These are phyloP conservation scores for Melitaea cinxia DNA, from an alignment of 1,140 invertebrate genomes.

Conservation along the genomic window DNA sequence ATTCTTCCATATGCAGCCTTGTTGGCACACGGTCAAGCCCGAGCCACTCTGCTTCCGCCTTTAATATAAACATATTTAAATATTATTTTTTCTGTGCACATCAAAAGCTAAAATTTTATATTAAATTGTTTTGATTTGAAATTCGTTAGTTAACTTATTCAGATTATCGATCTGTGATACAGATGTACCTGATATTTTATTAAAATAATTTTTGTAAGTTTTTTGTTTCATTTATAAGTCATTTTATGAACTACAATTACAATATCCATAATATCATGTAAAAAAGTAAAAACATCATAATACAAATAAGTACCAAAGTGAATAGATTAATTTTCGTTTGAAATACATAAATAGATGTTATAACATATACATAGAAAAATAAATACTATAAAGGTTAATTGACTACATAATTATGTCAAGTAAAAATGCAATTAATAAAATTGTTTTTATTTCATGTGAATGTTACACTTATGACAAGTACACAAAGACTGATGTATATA, in stretches of 20 bases:
- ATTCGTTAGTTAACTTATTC: not conserved
- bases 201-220: slow-evolving; percentile 37
- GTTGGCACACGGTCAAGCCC: slow-evolving; percentile 81
- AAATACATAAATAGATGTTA: not conserved
- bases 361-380: not conserved
- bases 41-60: slow-evolving; percentile 82
- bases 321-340: too few relatives aligned
- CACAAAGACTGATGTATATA: not conserved
- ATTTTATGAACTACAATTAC: not conserved
- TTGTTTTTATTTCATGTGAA: slow-evolving; percentile 13
- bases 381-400: not conserved
- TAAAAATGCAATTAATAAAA: slow-evolving; percentile 9
- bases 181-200: slow-evolving; percentile 53
- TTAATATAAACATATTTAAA: slow-evolving; percentile 74
- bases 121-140: not conserved
- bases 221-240: not conserved
- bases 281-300: too few relatives aligned
- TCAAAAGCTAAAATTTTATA: not conserved
- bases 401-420: not conserved
- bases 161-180: slow-evolving; percentile 49
- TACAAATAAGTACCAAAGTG: too few relatives aligned
- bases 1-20: slow-evolving; percentile 79
- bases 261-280: too few relatives aligned
- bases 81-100: slow-evolving; percentile 52
- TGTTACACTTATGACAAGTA: slow-evolving; percentile 7